phyloP scores from a whole-genome alignment of 2,888 invertebrate species.

The Orthosia cruda region DNA sequence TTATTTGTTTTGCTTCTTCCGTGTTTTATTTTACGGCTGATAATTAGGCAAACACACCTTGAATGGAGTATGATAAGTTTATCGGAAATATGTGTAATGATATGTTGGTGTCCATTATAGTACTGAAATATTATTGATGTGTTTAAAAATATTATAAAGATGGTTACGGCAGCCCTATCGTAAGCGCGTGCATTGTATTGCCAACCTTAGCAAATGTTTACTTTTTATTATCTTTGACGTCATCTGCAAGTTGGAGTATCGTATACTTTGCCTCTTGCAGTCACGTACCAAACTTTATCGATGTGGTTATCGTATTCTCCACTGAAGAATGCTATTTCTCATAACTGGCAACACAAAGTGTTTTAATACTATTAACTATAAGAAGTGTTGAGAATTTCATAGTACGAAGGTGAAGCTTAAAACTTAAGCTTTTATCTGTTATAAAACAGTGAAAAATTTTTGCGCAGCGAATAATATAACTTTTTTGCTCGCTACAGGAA shows the following conservation, averaged over 20 bases:
- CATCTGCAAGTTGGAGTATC: slow-evolving; percentile 65
- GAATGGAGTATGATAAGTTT: slow-evolving; percentile 27
- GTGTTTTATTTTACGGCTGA: slow-evolving; percentile 33
- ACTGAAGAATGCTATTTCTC: slow-evolving; percentile 33
- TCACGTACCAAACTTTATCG: slow-evolving; percentile 52
- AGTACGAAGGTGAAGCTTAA: neutral
- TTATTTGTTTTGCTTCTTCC: slow-evolving; percentile 51
- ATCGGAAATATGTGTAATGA: slow-evolving; percentile 1
- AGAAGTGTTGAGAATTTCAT: slow-evolving; percentile 9
- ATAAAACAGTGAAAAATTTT: slow-evolving; percentile 9
- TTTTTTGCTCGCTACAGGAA: slow-evolving; percentile 30
- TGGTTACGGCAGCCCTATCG: slow-evolving; percentile 44
- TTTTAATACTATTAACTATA: neutral
- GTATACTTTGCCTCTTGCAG: slow-evolving; percentile 51
- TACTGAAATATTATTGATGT: neutral
- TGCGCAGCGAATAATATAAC: neutral
- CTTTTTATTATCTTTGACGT: slow-evolving; percentile 82
- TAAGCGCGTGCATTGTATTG: slow-evolving; percentile 57
- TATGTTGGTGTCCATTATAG: slow-evolving; percentile 1
- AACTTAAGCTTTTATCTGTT: slow-evolving; percentile 33
- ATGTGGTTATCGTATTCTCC: slow-evolving; percentile 25
- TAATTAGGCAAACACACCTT: slow-evolving; percentile 32
- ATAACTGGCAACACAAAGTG: slow-evolving; percentile 22
- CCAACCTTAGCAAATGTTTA: slow-evolving; percentile 82
- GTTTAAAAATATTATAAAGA: neutral